A percentile compares a stretch with the other conserved stretches of the same genome.
Evolutionary conservation across 2,888 invertebrate genomes (phyloP).

Genomic region (Megastigmus dorsalis): DNA sequence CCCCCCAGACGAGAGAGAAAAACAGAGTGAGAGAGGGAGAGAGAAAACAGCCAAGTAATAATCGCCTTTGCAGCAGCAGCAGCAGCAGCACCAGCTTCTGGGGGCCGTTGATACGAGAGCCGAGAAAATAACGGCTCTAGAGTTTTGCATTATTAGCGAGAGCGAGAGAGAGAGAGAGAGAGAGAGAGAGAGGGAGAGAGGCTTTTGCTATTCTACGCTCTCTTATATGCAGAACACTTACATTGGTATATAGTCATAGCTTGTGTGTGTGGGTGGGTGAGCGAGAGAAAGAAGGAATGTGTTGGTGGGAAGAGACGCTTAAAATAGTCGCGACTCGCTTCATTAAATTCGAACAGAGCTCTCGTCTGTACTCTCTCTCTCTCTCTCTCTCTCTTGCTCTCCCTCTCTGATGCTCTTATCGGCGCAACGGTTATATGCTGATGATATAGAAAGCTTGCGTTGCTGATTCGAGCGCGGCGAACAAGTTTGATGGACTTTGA

Average conservation of each 20-base stretch:
- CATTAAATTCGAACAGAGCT: conserved; percentile 31
- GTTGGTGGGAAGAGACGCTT: no score
- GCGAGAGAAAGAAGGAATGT: no score
- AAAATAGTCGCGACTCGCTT: conserved; percentile 34
- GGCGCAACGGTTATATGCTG: not conserved
- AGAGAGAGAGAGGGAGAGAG: no score
- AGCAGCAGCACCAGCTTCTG: conserved; percentile 22
- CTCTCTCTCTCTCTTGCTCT: no score
- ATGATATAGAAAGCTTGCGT: not conserved
- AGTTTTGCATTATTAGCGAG: conserved; percentile 50
- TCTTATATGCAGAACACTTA: no score
- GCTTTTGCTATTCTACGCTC: conserved; percentile 33
- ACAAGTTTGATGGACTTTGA: not conserved
- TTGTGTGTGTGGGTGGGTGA: not conserved
- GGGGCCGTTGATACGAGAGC: conserved; percentile 42
- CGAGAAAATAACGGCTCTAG: conserved; percentile 48
- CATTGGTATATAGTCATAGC: no score
- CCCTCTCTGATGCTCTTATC: conserved; percentile 15
- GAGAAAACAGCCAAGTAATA: conserved; percentile 29
- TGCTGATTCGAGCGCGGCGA: not conserved
- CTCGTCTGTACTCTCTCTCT: no score
- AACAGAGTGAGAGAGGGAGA: conserved; percentile 17
- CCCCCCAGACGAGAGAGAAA: conserved; percentile 7
- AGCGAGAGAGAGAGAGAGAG: no score
- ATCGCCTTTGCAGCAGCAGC: conserved; percentile 45